Base-by-base conservation (phyloP, 2,888 invertebrate genomes). In the Empis livida region DNA sequence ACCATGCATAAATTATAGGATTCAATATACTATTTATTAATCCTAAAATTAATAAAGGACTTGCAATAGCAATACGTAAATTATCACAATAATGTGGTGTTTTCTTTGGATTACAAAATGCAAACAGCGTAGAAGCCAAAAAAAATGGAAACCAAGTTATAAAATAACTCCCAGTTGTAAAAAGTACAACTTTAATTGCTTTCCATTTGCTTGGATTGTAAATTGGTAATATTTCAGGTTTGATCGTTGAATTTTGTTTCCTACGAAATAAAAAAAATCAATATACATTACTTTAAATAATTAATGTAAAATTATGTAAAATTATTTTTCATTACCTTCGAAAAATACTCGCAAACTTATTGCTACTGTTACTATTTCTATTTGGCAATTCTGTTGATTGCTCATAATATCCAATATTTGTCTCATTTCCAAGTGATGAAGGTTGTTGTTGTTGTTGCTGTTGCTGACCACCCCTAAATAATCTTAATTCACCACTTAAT, bases 1-100 rank as follows among this genome's bases (percentile, higher is more conserved):
- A 81, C 80, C 80, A 81, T 0, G 79, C 80, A 57, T 80, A 81
- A 53, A 81, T 79, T 20, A 81, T 60, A 1, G 81, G 81, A 59
- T 80, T 80, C 1, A 80, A 56, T 42, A 80, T 59, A 54, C 79
- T 79, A 55, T 80, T 80, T 1, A 72, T 56, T 53, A 79, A 76
- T 1, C 79, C 80, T 42, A 80, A 60, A 23, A 76, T 73, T 1
- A 76, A 74, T 39, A 80, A 58, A 1, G 80, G 79, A 42, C 77
- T 76, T 1, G 74, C 74, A 1, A 80, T 68, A 35, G 77, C 63
- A 16, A 71, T 61, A 14, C 71, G 67, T 30, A 77, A 59, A 9
- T 68, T 60, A 42, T 73, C 63, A 59, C 79, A 79, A 48, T 64
- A 66, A 4, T 63, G 62, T 51, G 73, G 71, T 0, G 63, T 68